Percentiles rank a stretch among this genome's conserved stretches.
Evolutionary conservation across 2,888 invertebrate genomes (phyloP).

Genomic region (Coremacera marginata): DNA sequence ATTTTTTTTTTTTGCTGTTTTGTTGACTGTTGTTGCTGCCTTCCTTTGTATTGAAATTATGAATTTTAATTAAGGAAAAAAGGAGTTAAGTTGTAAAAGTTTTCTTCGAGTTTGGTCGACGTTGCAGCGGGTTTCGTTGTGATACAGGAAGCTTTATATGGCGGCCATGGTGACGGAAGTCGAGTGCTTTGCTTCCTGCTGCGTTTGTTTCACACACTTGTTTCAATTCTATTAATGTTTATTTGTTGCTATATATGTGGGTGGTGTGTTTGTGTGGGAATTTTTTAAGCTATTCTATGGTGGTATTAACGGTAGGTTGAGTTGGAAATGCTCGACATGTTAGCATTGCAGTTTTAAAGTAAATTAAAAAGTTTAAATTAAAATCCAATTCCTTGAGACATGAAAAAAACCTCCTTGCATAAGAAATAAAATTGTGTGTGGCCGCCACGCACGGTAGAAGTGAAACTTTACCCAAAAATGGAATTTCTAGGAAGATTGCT

Average conservation of each 20-base stretch:
- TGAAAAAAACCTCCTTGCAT: too few relatives aligned
- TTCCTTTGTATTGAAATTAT: slow-evolving; percentile 28
- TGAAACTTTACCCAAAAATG: too few relatives aligned
- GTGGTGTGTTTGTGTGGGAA: background rate
- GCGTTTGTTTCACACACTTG: slow-evolving; percentile 1
- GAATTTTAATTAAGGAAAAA: slow-evolving; percentile 36
- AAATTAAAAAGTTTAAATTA: slow-evolving; percentile 9
- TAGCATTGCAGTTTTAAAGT: background rate
- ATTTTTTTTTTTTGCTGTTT: background rate
- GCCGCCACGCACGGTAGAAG: too few relatives aligned
- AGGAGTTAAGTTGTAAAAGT: slow-evolving; percentile 33
- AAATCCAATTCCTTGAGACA: background rate
- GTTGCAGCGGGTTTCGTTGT: background rate
- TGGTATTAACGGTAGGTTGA: background rate
- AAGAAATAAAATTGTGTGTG: too few relatives aligned
- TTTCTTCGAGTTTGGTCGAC: slow-evolving; percentile 21
- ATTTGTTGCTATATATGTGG: background rate
- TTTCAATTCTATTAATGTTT: background rate
- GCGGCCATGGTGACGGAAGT: slow-evolving; percentile 8
- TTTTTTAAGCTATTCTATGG: background rate
- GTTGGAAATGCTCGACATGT: background rate
- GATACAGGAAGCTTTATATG: background rate
- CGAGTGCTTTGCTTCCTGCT: slow-evolving; percentile 34
- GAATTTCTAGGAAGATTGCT: too few relatives aligned
- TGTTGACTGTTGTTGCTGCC: background rate